Conservation (phyloP, 2,888 invertebrate species). For the Chrysolina oricalcia region DNA sequence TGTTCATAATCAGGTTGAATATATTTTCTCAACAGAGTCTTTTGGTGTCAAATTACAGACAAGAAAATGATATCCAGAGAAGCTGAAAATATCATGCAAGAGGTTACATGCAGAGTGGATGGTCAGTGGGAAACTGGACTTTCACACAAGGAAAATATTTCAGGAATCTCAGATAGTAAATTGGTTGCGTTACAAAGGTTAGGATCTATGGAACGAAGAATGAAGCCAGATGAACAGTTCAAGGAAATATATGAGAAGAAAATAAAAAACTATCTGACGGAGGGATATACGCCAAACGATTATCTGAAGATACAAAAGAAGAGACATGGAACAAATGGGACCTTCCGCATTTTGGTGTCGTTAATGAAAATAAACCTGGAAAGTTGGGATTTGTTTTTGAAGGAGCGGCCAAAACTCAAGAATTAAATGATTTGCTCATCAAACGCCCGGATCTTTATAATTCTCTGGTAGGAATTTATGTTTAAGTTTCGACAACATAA, state of each 20-base stretch:
- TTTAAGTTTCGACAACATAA: too few relatives aligned
- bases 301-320: not conserved
- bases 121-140: not conserved
- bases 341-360: too few relatives aligned
- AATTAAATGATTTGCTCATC: slow-evolving; percentile 5
- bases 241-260: not conserved
- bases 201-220: not conserved
- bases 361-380: not conserved
- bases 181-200: not conserved
- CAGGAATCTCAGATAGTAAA: not conserved
- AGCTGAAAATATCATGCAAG: not conserved
- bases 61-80: too few relatives aligned
- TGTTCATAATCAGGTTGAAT: slow-evolving; percentile 2
- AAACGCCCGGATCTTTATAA: too few relatives aligned
- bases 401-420: not conserved
- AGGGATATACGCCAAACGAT: not conserved
- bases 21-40: too few relatives aligned
- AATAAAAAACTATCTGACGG: not conserved
- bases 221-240: not conserved
- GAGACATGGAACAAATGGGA: too few relatives aligned
- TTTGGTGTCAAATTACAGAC: too few relatives aligned
- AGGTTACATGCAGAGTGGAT: not conserved
- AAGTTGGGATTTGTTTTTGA: not conserved
- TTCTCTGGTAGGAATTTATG: not conserved
- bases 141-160: not conserved